These are phyloP conservation scores for Plebejus argus DNA, from an alignment of 2,888 invertebrate species.

Conservation along the genomic window DNA sequence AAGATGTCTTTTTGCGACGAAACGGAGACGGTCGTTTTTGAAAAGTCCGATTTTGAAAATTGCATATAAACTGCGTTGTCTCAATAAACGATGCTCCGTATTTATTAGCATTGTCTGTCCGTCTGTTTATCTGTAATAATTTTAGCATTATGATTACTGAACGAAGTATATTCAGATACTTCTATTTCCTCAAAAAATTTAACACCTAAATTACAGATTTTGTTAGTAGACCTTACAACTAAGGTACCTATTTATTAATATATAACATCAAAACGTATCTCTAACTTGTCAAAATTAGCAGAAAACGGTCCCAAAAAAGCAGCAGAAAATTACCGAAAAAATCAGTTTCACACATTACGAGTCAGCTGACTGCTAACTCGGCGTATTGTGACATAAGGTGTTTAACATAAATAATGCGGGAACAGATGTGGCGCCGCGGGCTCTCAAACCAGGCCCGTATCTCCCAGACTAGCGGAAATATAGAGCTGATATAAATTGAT, in stretches of 20 bases:
- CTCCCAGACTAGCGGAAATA: constrained; percentile 53
- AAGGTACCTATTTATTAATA: too few species aligned
- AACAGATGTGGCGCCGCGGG: constrained; percentile 77
- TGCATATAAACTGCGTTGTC: too few species aligned
- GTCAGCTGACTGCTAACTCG: constrained; percentile 58
- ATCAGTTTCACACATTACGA: constrained; percentile 8
- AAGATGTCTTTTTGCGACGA: neutral
- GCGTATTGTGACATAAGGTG: constrained; percentile 81
- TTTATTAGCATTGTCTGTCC: too few species aligned
- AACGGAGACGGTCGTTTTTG: neutral
- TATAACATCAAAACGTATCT: too few species aligned
- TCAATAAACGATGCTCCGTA: too few species aligned
- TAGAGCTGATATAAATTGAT: constrained; percentile 59
- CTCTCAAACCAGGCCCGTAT: constrained; percentile 65
- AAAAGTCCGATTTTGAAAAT: neutral
- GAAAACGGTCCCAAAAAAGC: constrained; percentile 40
- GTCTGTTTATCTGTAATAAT: too few species aligned
- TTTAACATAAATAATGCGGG: constrained; percentile 80
- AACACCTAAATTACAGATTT: too few species aligned
- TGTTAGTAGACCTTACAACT: too few species aligned
- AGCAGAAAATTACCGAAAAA: constrained; percentile 34
- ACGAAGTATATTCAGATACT: too few species aligned
- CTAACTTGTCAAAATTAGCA: neutral
- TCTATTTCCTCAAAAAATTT: too few species aligned
- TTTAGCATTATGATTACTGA: too few species aligned